Conservation (phyloP, 2,113 vertebrate species). For the Chaetorhynchus papuensis region DNA sequence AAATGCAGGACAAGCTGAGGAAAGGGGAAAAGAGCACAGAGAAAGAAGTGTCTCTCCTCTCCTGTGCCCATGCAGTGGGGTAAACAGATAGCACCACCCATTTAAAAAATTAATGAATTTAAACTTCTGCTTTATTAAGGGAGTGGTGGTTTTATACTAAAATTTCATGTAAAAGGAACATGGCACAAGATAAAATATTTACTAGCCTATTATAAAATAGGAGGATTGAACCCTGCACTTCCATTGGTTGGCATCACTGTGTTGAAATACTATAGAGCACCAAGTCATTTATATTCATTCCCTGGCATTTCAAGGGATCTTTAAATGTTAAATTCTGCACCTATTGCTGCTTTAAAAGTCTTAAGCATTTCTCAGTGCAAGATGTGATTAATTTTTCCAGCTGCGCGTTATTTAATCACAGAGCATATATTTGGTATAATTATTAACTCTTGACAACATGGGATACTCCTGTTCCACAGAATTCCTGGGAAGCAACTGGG, state of each 20-base stretch:
- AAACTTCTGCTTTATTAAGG: background rate
- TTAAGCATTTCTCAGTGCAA: slow-evolving; percentile 3
- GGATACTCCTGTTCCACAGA: background rate
- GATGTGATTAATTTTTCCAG: slow-evolving; percentile 45
- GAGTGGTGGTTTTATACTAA: background rate
- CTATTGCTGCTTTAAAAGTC: slow-evolving; percentile 40
- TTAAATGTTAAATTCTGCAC: slow-evolving; percentile 45
- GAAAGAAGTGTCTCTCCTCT: background rate
- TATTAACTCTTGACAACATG: background rate
- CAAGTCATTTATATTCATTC: slow-evolving; percentile 42
- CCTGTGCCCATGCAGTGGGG: background rate
- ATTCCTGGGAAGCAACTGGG: background rate
- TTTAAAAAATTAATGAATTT: background rate
- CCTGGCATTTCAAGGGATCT: slow-evolving; percentile 47
- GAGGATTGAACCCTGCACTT: background rate
- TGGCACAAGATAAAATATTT: slow-evolving; percentile 16
- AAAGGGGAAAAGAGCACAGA: background rate
- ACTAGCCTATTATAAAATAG: slow-evolving; percentile 40
- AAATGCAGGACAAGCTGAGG: background rate
- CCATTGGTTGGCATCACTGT: background rate
- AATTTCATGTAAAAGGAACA: background rate
- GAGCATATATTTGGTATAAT: slow-evolving; percentile 22
- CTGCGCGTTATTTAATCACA: slow-evolving; percentile 13
- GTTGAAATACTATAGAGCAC: background rate
- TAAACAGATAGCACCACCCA: background rate